These are phyloP conservation scores for Sclerodermus sp. DNA, from an alignment of 2,888 invertebrate genomes.

Conservation along the genomic window DNA sequence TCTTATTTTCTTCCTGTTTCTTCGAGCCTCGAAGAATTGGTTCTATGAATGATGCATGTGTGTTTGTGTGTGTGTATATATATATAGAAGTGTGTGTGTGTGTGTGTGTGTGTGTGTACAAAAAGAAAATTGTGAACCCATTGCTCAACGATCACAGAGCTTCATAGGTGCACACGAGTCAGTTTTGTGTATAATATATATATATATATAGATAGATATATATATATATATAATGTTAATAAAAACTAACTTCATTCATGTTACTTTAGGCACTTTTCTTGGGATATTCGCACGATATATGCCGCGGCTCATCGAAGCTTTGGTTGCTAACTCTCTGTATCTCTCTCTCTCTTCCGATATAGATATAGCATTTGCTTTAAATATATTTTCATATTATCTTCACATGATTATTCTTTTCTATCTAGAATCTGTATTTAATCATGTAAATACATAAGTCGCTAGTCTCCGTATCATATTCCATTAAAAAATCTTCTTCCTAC, in stretches of 20 bases:
- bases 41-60: too few relatives aligned
- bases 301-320: constrained; percentile 22
- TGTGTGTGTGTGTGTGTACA: too few relatives aligned
- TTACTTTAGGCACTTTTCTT: constrained; percentile 45
- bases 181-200: too few relatives aligned
- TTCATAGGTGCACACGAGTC: too few relatives aligned
- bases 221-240: constrained; percentile 19
- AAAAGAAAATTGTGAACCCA: too few relatives aligned
- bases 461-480: constrained; percentile 9
- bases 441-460: constrained; percentile 8
- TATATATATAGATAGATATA: too few relatives aligned
- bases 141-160: too few relatives aligned
- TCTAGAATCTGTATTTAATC: neutral
- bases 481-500: constrained; percentile 6
- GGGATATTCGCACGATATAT: constrained; percentile 13
- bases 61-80: too few relatives aligned
- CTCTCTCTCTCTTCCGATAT: neutral
- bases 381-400: constrained; percentile 12
- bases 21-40: too few relatives aligned
- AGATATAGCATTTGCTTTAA: too few relatives aligned
- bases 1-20: too few relatives aligned
- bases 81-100: too few relatives aligned
- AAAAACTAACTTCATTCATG: constrained; percentile 29
- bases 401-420: constrained; percentile 2
- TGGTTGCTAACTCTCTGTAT: constrained; percentile 20